Percentiles rank a stretch among this genome's conserved stretches.
These are phyloP conservation scores for Rhineura floridana DNA, from an alignment of 2,113 vertebrate species.

Conservation along the genomic window DNA sequence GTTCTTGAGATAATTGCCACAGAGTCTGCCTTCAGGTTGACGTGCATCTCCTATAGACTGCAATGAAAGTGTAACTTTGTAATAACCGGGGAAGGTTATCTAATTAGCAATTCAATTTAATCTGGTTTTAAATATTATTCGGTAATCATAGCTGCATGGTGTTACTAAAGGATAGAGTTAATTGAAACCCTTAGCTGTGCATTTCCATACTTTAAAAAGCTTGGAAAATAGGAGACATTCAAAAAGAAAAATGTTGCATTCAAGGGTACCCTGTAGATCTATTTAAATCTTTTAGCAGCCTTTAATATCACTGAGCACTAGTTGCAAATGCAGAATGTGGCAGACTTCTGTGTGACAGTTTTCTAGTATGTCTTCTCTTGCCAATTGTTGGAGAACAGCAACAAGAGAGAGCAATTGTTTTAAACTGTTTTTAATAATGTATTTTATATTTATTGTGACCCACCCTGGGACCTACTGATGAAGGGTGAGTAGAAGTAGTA, in stretches of 20 bases:
- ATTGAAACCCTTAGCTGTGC: neutral
- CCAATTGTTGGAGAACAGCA: neutral
- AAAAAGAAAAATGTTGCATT: neutral
- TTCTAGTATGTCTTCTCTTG: neutral
- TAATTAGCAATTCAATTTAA: constrained; percentile 2
- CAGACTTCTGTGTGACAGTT: neutral
- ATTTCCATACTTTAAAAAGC: constrained; percentile 19
- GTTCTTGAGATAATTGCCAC: neutral
- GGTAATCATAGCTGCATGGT: neutral
- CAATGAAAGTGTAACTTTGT: neutral
- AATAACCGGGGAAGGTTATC: neutral
- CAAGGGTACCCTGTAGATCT: neutral
- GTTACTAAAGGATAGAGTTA: constrained; percentile 1
- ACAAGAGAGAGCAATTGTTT: neutral
- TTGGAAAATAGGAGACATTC: constrained; percentile 9
- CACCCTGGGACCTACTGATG: too few relatives aligned
- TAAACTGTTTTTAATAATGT: too few relatives aligned
- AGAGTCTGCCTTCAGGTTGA: neutral
- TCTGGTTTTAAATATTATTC: constrained; percentile 1
- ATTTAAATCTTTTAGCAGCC: neutral
- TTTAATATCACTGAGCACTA: neutral
- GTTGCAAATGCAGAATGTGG: neutral
- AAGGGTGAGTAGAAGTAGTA: too few relatives aligned
- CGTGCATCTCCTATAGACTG: neutral
- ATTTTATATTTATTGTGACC: too few relatives aligned